Evolutionary conservation across 2,113 vertebrate species (phyloP).

Genomic region (Electrona antarctica): DNA sequence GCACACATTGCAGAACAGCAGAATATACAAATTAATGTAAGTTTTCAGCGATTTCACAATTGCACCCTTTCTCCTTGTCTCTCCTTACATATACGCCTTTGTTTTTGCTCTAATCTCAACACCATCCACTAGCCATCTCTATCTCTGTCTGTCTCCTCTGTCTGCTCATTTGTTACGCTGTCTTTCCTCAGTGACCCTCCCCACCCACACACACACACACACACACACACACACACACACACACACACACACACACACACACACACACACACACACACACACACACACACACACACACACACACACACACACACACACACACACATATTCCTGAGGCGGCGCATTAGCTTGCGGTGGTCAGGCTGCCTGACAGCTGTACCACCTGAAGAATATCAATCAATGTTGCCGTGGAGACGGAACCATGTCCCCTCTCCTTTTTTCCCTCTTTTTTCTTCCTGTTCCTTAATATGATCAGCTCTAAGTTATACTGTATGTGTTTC

Average conservation of each 20-base stretch:
- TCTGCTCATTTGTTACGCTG: slow-evolving; percentile 44
- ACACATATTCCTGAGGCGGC: slow-evolving; percentile 67
- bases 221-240: neutral
- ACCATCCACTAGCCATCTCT: slow-evolving; percentile 9
- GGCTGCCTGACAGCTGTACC: slow-evolving; percentile 78
- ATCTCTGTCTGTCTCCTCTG: slow-evolving; percentile 35
- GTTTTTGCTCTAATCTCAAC: slow-evolving; percentile 19
- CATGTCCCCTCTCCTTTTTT: slow-evolving; percentile 40
- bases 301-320: no score
- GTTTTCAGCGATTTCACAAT: no score
- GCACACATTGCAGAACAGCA: no score
- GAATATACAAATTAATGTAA: no score
- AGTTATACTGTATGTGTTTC: no score
- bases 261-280: neutral
- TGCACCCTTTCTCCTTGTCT: neutral
- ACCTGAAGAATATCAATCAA: slow-evolving; percentile 87
- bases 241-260: no score
- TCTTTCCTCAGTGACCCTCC: slow-evolving; percentile 50
- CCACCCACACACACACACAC: neutral
- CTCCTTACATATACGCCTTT: slow-evolving; percentile 27
- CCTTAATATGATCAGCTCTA: neutral
- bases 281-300: neutral
- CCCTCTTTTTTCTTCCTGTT: neutral
- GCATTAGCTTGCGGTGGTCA: slow-evolving; percentile 79
- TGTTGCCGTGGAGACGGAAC: slow-evolving; percentile 85